Percentiles rank a stretch among this genome's conserved stretches.
These are phyloP conservation scores for Tachina grossa DNA, from an alignment of 2,888 invertebrate genomes.

Conservation along the genomic window DNA sequence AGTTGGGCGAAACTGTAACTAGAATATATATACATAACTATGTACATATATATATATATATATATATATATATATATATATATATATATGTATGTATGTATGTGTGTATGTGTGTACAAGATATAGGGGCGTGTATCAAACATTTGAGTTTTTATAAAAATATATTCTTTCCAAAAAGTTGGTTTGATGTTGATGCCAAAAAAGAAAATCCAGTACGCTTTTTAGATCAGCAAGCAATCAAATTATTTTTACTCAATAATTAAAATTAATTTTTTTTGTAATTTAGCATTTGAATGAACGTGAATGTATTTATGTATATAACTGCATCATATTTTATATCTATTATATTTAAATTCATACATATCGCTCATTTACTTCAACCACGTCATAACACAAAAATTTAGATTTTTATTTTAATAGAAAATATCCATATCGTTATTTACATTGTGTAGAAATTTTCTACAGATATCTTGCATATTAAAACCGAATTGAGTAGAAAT, in stretches of 20 bases:
- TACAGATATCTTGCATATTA: too few relatives aligned
- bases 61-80: not conserved
- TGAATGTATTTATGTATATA: not conserved
- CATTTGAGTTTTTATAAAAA: constrained; percentile 1
- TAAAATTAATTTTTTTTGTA: not conserved
- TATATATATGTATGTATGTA: not conserved
- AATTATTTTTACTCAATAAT: not conserved
- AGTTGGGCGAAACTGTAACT: constrained; percentile 5
- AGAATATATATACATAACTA: not conserved
- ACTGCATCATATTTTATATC: too few relatives aligned
- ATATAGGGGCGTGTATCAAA: not conserved
- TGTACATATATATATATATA: not conserved
- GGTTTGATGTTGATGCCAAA: constrained; percentile 38
- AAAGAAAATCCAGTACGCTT: constrained; percentile 6
- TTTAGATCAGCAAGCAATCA: too few relatives aligned
- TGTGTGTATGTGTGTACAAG: not conserved
- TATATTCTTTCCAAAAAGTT: constrained; percentile 31
- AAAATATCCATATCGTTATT: too few relatives aligned
- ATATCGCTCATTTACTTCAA: too few relatives aligned
- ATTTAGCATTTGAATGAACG: not conserved
- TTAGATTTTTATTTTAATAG: too few relatives aligned
- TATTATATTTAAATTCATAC: rapidly evolving
- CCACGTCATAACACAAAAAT: too few relatives aligned
- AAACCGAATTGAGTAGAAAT: too few relatives aligned
- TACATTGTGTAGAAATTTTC: too few relatives aligned